phyloP scores from a whole-genome alignment of 2,888 invertebrate species.

The Campaea margaritaria region DNA sequence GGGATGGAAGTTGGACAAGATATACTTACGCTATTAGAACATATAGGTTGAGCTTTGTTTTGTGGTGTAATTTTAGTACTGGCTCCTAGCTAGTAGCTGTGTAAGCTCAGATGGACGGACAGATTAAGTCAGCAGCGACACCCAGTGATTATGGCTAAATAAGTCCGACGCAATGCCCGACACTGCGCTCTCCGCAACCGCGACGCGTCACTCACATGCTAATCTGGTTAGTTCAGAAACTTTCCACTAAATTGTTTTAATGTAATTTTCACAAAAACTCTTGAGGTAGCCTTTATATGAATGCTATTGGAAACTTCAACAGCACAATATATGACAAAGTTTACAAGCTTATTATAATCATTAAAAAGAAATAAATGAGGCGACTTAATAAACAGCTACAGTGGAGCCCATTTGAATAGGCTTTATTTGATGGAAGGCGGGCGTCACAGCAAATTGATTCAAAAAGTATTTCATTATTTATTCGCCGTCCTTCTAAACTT shows the following conservation, averaged over 20 bases:
- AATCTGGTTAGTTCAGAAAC: constrained; percentile 12
- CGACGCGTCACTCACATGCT: constrained; percentile 40
- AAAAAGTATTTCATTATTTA: constrained; percentile 43
- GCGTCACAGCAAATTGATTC: constrained; percentile 41
- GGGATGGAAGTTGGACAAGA: too few relatives aligned
- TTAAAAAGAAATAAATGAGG: constrained; percentile 22
- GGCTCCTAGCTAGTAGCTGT: too few relatives aligned
- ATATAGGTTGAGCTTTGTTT: too few relatives aligned
- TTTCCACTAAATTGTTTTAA: not conserved
- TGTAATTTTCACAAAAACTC: too few relatives aligned
- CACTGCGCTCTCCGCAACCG: constrained; percentile 35
- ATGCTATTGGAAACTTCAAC: too few relatives aligned
- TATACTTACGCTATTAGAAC: too few relatives aligned
- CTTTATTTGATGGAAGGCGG: constrained; percentile 34
- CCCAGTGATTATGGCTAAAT: constrained; percentile 8
- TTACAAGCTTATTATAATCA: not conserved
- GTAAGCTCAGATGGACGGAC: constrained; percentile 2
- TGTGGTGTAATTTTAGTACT: too few relatives aligned
- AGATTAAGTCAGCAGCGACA: constrained; percentile 4
- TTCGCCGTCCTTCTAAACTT: constrained; percentile 37
- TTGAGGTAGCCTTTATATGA: too few relatives aligned
- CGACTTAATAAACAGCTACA: constrained; percentile 30
- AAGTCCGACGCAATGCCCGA: constrained; percentile 4
- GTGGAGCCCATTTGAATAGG: constrained; percentile 29
- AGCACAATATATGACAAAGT: not conserved